Conservation (phyloP, 2,888 invertebrate species). For the Polyommatus icarus region DNA sequence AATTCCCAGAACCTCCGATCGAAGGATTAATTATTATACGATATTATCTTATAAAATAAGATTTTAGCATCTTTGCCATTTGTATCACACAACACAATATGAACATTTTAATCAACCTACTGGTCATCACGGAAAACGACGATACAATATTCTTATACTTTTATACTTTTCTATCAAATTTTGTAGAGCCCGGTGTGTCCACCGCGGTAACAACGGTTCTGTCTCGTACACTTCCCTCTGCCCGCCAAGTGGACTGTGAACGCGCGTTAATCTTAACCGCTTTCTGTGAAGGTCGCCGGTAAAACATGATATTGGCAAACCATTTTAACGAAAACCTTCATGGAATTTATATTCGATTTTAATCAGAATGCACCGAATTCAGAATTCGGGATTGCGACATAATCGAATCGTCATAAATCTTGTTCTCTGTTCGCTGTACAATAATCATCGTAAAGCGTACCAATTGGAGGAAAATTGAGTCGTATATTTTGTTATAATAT, state of each 20-base stretch:
- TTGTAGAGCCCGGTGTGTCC: conserved; percentile 35
- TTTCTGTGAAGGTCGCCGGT: conserved; percentile 58
- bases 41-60: too few species aligned
- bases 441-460: not conserved
- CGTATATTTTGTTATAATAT: too few species aligned
- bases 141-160: too few species aligned
- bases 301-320: conserved; percentile 46
- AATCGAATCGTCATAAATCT: conserved; percentile 19
- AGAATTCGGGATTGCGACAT: conserved; percentile 1
- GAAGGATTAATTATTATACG: too few species aligned
- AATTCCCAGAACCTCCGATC: too few species aligned
- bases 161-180: not conserved
- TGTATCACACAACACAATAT: too few species aligned
- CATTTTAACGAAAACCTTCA: conserved; percentile 50
- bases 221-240: conserved; percentile 51
- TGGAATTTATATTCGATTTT: conserved; percentile 19
- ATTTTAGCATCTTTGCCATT: too few species aligned
- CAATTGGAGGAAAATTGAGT: not conserved
- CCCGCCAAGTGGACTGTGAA: conserved; percentile 42
- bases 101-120: too few species aligned
- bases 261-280: conserved; percentile 45
- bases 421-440: not conserved
- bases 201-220: conserved; percentile 16
- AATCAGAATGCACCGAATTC: conserved; percentile 13
- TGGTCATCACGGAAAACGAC: too few species aligned